Evolutionary conservation across 2,797 vertebrate species (phyloP).

Genomic region (Choloepus didactylus): DNA sequence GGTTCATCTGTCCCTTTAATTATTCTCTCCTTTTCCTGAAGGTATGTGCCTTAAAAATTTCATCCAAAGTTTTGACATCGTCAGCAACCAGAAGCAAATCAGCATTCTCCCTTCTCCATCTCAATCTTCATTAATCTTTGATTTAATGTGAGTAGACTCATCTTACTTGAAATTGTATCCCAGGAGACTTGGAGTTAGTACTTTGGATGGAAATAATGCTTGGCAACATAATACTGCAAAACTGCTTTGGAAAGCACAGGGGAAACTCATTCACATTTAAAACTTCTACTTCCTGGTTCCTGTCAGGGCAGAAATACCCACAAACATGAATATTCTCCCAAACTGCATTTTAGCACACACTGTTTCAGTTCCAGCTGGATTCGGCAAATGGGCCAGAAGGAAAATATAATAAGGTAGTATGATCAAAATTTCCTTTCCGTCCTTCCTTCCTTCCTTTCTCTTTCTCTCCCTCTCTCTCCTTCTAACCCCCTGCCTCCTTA

Average conservation of each 20-base stretch:
- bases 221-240: conserved; percentile 31
- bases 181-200: conserved; percentile 42
- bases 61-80: background rate
- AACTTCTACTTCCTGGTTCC: conserved; percentile 69
- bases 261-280: conserved; percentile 51
- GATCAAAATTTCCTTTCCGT: background rate
- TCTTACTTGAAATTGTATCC: conserved; percentile 11
- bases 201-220: conserved; percentile 32
- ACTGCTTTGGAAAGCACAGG: conserved; percentile 56
- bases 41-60: conserved; percentile 25
- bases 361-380: conserved; percentile 59
- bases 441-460: background rate
- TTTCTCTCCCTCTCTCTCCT: background rate
- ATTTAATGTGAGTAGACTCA: conserved; percentile 59
- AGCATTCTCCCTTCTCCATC: background rate
- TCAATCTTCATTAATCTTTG: conserved; percentile 69
- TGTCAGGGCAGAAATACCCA: conserved; percentile 57
- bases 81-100: conserved; percentile 32
- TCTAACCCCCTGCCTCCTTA: background rate
- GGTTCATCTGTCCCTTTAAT: background rate
- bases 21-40: background rate
- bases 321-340: conserved; percentile 55
- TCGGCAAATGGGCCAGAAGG: conserved; percentile 46
- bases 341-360: conserved; percentile 59
- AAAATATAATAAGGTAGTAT: conserved; percentile 12